Evolutionary conservation across 2,113 vertebrate genomes (phyloP).

Genomic region (Oreocharis arfaki): DNA sequence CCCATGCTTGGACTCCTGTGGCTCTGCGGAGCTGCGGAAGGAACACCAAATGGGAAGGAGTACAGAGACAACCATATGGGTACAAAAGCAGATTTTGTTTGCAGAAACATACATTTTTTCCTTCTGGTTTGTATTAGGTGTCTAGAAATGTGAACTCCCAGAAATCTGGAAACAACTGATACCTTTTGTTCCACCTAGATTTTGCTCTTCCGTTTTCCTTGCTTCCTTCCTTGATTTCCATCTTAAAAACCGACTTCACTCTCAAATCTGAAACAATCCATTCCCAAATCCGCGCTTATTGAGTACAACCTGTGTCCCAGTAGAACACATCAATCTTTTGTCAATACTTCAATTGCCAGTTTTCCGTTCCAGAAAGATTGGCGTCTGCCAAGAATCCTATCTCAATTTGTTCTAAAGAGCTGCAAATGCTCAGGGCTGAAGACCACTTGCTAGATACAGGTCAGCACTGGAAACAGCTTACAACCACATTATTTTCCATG

Average conservation of each 20-base stretch:
- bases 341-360: not conserved
- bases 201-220: not conserved
- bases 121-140: not conserved
- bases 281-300: not conserved
- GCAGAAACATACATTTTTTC: not conserved
- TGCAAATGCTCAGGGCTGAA: not conserved
- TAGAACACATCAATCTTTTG: not conserved
- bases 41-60: not conserved
- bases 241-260: not conserved
- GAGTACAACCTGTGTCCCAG: not conserved
- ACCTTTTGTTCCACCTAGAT: not conserved
- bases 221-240: not conserved
- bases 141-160: not conserved
- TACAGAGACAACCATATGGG: fast-evolving
- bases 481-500: not conserved
- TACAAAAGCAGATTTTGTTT: not conserved
- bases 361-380: not conserved
- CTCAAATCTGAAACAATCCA: not conserved
- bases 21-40: not conserved
- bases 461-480: not conserved
- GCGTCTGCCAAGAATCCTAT: not conserved
- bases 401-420: not conserved
- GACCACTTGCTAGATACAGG: not conserved
- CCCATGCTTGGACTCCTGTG: fast-evolving
- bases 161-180: not conserved